Percentiles rank a stretch among this genome's conserved stretches.
Evolutionary conservation across 2,797 vertebrate genomes (phyloP).

Genomic region (Tragelaphus eurycerus): DNA sequence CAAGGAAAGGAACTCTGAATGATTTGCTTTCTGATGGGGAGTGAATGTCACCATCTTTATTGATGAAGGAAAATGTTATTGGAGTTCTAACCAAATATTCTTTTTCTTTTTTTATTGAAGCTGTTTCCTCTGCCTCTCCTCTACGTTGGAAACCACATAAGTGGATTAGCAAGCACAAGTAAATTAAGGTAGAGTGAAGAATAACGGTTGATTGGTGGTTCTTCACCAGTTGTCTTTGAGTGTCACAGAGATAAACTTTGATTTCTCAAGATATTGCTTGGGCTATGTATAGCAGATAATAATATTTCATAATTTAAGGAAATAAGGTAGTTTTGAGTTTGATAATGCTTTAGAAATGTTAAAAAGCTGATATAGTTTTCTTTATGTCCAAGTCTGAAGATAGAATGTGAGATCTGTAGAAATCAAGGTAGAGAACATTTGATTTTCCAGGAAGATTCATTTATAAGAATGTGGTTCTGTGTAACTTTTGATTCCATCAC

Average conservation of each 20-base stretch:
- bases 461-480: background rate
- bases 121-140: slow-evolving; percentile 95
- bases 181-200: slow-evolving; percentile 90
- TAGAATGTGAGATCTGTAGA: background rate
- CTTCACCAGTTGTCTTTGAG: background rate
- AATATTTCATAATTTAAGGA: background rate
- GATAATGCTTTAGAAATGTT: background rate
- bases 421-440: background rate
- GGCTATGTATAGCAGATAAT: background rate
- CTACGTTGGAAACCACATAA: slow-evolving; percentile 93
- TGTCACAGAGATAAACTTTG: background rate
- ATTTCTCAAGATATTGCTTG: background rate
- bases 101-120: slow-evolving; percentile 79
- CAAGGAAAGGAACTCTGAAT: background rate
- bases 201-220: background rate
- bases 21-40: background rate
- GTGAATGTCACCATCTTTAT: background rate
- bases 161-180: slow-evolving; percentile 93
- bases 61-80: background rate
- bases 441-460: background rate
- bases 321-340: background rate
- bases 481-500: background rate
- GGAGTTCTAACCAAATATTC: slow-evolving; percentile 39
- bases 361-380: background rate
- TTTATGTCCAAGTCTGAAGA: background rate